These are phyloP conservation scores for Pelodiscus sinensis DNA, from an alignment of 2,113 vertebrate genomes.

Conservation along the genomic window DNA sequence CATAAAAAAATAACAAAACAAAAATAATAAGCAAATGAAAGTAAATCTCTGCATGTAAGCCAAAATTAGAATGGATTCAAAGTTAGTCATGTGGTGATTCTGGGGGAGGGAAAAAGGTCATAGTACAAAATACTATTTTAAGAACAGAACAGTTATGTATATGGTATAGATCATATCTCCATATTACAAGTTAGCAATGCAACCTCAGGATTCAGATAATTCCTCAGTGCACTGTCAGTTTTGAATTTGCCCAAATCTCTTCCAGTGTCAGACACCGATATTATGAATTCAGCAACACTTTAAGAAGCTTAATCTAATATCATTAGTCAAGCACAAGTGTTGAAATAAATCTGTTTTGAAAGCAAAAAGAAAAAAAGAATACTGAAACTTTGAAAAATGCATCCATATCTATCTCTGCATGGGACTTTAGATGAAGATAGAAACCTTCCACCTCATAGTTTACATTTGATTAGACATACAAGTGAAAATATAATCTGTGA, in stretches of 20 bases:
- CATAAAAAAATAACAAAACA: neutral
- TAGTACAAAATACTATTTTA: neutral
- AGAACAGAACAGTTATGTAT: neutral
- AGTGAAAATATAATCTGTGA: neutral
- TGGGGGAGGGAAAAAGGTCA: neutral
- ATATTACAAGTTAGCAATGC: neutral
- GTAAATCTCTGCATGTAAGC: neutral
- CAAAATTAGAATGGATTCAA: neutral
- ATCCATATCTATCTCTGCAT: conserved; percentile 11
- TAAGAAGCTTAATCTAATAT: conserved; percentile 51
- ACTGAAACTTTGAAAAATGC: conserved; percentile 43
- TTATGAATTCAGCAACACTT: conserved; percentile 8
- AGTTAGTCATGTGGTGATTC: neutral
- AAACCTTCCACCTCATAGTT: conserved; percentile 32
- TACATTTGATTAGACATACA: neutral
- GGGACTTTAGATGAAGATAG: conserved; percentile 22
- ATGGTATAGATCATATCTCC: neutral
- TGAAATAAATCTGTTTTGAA: conserved; percentile 35
- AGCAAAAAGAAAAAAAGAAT: neutral
- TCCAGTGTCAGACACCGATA: conserved; percentile 12
- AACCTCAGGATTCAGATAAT: neutral
- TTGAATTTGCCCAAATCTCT: conserved; percentile 1
- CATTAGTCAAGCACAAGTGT: conserved; percentile 55
- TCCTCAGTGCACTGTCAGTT: neutral
- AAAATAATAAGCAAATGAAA: neutral